A percentile compares a stretch with the other conserved stretches of the same genome.
These are phyloP conservation scores for Diaphora mendica DNA, from an alignment of 2,888 invertebrate genomes.

Conservation along the genomic window DNA sequence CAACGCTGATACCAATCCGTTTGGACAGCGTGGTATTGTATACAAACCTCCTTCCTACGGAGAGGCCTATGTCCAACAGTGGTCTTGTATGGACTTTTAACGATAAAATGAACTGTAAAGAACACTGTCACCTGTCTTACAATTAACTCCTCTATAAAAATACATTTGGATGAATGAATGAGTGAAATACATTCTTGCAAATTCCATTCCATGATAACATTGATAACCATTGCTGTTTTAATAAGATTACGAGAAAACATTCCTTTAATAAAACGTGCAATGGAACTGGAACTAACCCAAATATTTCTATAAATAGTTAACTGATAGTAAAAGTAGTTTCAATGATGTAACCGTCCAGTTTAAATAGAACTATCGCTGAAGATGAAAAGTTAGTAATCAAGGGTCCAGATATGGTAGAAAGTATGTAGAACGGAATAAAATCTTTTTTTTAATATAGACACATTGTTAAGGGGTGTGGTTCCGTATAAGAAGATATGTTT, in stretches of 20 bases:
- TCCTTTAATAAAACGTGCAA: slow-evolving; percentile 23
- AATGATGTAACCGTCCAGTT: slow-evolving; percentile 56
- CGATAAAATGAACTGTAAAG: background rate
- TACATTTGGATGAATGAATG: background rate
- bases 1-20: too few relatives aligned
- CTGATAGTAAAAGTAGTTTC: slow-evolving; percentile 35
- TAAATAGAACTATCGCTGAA: slow-evolving; percentile 28
- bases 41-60: too few relatives aligned
- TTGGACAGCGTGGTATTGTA: too few relatives aligned
- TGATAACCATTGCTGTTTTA: slow-evolving; percentile 7
- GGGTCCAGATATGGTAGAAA: slow-evolving; percentile 35
- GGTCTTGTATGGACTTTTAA: too few relatives aligned
- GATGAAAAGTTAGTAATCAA: slow-evolving; percentile 6
- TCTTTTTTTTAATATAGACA: slow-evolving; percentile 36
- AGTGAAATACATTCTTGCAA: background rate
- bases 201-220: background rate
- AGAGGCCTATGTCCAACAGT: background rate
- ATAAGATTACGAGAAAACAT: background rate
- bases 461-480: slow-evolving; percentile 48
- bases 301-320: slow-evolving; percentile 4
- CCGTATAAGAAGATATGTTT: slow-evolving; percentile 51
- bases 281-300: slow-evolving; percentile 24
- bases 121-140: background rate
- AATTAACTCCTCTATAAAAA: background rate
- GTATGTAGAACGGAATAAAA: slow-evolving; percentile 55